phyloP scores from a whole-genome alignment of 1,140 invertebrate genomes.

The Drosophila bocki region DNA sequence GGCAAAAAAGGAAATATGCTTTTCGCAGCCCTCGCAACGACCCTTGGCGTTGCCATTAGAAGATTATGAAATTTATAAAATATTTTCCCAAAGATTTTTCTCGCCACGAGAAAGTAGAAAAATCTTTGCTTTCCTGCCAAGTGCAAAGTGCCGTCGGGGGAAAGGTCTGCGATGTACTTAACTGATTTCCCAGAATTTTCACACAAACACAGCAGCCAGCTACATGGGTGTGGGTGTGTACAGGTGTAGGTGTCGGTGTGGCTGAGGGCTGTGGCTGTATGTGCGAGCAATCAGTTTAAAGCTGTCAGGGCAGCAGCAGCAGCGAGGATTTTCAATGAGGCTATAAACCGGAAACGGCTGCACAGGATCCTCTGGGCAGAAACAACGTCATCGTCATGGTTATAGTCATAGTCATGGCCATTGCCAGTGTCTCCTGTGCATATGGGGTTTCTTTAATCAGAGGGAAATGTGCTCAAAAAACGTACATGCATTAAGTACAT shows the following conservation, averaged over 20 bases:
- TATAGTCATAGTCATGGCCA: conserved; percentile 33
- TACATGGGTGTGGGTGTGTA: conserved; percentile 14
- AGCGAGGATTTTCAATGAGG: conserved; percentile 65
- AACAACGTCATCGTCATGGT: conserved; percentile 31
- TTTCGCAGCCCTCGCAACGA: conserved; percentile 6
- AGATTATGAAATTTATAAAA: conserved; percentile 63
- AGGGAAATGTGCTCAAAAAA: conserved; percentile 29
- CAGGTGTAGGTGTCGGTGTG: conserved; percentile 7
- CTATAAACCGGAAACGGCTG: conserved; percentile 68
- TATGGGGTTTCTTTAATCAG: conserved; percentile 65
- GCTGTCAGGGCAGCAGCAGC: conserved; percentile 63
- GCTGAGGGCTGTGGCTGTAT: conserved; percentile 16
- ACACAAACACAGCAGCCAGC: conserved; percentile 28
- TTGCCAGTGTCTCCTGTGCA: conserved; percentile 27
- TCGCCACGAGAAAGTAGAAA: conserved; percentile 62
- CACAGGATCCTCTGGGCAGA: conserved; percentile 36
- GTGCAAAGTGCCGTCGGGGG: conserved; percentile 63
- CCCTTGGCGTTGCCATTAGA: conserved; percentile 49
- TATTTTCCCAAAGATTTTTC: conserved; percentile 61
- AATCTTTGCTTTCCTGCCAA: conserved; percentile 68
- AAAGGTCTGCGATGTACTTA: conserved; percentile 68
- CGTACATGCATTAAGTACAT: conserved; percentile 13
- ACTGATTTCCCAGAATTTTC: conserved; percentile 75
- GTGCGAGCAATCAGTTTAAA: conserved; percentile 76
- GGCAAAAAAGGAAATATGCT: conserved; percentile 38